These are phyloP conservation scores for Protophormia terraenovae DNA, from an alignment of 2,888 invertebrate genomes.

Conservation along the genomic window DNA sequence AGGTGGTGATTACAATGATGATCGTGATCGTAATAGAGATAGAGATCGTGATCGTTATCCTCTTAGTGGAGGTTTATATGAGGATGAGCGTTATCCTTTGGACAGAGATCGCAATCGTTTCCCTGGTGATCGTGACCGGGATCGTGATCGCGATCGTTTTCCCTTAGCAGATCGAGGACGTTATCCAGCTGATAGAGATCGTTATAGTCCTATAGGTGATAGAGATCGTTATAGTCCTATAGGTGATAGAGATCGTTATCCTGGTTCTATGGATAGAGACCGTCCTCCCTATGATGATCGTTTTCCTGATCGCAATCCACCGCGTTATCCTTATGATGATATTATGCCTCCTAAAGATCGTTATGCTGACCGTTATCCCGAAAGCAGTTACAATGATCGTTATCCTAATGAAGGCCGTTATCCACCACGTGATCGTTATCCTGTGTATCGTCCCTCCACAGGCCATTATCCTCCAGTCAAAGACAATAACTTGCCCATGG, in stretches of 20 bases:
- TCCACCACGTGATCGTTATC: constrained; percentile 73
- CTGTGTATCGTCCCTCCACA: constrained; percentile 74
- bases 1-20: constrained; percentile 56
- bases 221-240: constrained; percentile 71
- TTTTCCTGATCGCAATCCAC: constrained; percentile 67
- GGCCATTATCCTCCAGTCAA: constrained; percentile 75
- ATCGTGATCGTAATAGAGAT: constrained; percentile 71
- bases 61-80: constrained; percentile 24
- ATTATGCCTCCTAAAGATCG: constrained; percentile 71
- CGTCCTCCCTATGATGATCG: constrained; percentile 65
- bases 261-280: constrained; percentile 65
- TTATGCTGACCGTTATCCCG: constrained; percentile 71
- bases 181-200: constrained; percentile 72
- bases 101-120: constrained; percentile 74
- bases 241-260: constrained; percentile 69
- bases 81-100: constrained; percentile 68
- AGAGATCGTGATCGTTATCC: constrained; percentile 71
- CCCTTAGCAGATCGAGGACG: constrained; percentile 72
- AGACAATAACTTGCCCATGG: constrained; percentile 77
- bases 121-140: constrained; percentile 71
- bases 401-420: constrained; percentile 71
- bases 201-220: constrained; percentile 70
- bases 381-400: constrained; percentile 70
- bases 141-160: constrained; percentile 72
- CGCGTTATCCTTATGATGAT: constrained; percentile 71